Evolutionary conservation across 2,888 invertebrate genomes (phyloP), one percentile per base, ranked within the genome.

Genomic region (Aproaerema taeniolella): DNA sequence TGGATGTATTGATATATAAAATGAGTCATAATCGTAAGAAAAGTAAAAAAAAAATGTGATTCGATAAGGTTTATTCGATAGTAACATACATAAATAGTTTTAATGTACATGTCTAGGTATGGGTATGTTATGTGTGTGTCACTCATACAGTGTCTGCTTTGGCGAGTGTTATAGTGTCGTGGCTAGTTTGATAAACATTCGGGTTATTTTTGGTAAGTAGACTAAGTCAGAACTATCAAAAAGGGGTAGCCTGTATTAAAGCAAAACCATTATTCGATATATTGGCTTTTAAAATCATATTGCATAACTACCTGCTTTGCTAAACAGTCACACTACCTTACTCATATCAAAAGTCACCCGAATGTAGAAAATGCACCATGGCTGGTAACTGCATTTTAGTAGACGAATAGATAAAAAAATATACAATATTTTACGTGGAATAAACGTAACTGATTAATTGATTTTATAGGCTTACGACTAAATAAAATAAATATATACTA

Each of bases 11-110:
- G 46, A 50, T 52, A 39, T 51, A 52, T 50, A 53, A 50, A 43
- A 41, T 52, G 45, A 52, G 51, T 45, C 45, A 47, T 61, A 58
- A 61, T 58, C 49, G 42, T 64, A 64, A 61, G 58, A 50, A 40
- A 41, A 55, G 20, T 50, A 54, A 60, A 63, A 60, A 68, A 65
- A 52, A 58, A 77, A 77, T 77, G 77, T 77, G 77, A 76, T 77
- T 77, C 76, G 72, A 69, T 69, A 62, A 59, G 20, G 61, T 9
- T 68, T 70, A 70, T 67, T 55, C 59, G 54, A 47, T 59, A 53
- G 55, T 53, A 39, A 60, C 50, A 43, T 67, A 63, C 52, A 61
- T 55, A 31, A 20, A 30, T 17, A 28, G n/a, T 30, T 25, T 13
- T 15, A 28, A 36, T 52, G 47, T 50, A 40, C 50, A 43, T 54